Evolutionary conservation across 2,113 vertebrate genomes (phyloP), one percentile per base, ranked within the genome.

Genomic region (Gracilinanus agilis): DNA sequence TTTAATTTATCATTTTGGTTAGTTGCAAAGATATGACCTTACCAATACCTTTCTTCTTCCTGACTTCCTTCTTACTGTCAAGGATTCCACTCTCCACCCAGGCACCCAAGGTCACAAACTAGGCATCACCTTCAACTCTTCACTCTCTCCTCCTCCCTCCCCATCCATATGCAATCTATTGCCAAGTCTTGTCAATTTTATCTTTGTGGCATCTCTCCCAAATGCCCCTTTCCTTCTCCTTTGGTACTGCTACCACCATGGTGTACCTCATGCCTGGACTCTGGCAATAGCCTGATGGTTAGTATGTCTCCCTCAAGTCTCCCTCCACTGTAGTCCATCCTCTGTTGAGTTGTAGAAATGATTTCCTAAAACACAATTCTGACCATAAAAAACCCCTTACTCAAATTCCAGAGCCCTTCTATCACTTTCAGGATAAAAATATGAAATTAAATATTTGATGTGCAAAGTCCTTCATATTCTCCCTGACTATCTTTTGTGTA

Each of bases 331-430:
- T n/a, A 75, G 16, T 75, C 34, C 34, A 75, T n/a, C 61, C 61
- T 49, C 49, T 49, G 49, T 49, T 49, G 49, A 49, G 49, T 49
- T 3, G 49, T 49, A 3, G n/a, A n/a, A n/a, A 4, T n/a, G 34
- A n/a, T 75, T 67, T 75, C 61, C 13, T n/a, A n/a, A 75, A n/a
- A 13, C 12, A 67, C 29, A 34, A 12, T 3, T 34, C 61, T 67
- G 34, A 16, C 3, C 4, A 13, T 12, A 3, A 34, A 3, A 34
- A 3, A n/a, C n/a, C 34, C n/a, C 4, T 13, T 1, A 34, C 29
- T 67, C 61, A 75, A 75, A 75, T 19, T n/a, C 61, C 61, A 75
- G 19, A n/a, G 61, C 13, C 16, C n/a, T 75, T 75, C 34, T 75
- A n/a, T 67, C 29, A 34, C 27, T 29, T 34, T 11, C 13, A 67